Percentiles rank a stretch among this genome's conserved stretches.
Conservation (phyloP, 1,140 invertebrate genomes). For the Adelges cooleyi region DNA sequence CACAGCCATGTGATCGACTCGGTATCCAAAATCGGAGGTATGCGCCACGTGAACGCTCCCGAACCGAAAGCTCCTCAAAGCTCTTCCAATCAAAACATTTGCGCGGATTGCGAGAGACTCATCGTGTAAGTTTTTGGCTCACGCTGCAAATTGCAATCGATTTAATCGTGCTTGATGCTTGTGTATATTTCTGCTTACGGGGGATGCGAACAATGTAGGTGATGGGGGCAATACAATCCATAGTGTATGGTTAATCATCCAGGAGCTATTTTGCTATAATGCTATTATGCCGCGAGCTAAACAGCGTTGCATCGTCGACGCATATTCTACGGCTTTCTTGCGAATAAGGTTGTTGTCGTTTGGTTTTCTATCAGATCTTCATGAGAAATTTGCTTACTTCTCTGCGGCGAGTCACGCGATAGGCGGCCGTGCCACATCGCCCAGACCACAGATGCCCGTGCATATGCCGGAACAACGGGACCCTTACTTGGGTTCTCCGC, state of each 20-base stretch:
- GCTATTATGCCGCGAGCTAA: too few species aligned
- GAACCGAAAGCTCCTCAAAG: conserved; percentile 46
- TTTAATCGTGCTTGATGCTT: conserved; percentile 20
- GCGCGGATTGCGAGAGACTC: conserved; percentile 81
- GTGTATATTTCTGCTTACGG: not conserved
- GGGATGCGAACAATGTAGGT: too few species aligned
- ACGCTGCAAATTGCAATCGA: not conserved
- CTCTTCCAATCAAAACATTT: conserved; percentile 78
- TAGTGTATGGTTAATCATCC: too few species aligned
- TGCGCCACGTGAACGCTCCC: conserved; percentile 58
- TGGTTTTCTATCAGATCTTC: conserved; percentile 30
- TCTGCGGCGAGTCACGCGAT: conserved; percentile 50
- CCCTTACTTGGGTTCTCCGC: conserved; percentile 27
- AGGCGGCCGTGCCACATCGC: conserved; percentile 43
- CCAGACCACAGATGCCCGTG: conserved; percentile 40
- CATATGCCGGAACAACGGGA: conserved; percentile 28
- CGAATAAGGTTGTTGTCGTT: too few species aligned
- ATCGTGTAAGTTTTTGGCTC: conserved; percentile 73
- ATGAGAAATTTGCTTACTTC: conserved; percentile 47
- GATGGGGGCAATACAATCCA: too few species aligned
- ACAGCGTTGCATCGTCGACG: too few species aligned
- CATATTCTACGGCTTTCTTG: too few species aligned
- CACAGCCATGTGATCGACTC: conserved; percentile 42
- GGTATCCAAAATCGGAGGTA: conserved; percentile 38
- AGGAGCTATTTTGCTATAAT: too few species aligned